phyloP scores from a whole-genome alignment of 2,113 vertebrate genomes.

The Onychostruthus taczanowskii region DNA sequence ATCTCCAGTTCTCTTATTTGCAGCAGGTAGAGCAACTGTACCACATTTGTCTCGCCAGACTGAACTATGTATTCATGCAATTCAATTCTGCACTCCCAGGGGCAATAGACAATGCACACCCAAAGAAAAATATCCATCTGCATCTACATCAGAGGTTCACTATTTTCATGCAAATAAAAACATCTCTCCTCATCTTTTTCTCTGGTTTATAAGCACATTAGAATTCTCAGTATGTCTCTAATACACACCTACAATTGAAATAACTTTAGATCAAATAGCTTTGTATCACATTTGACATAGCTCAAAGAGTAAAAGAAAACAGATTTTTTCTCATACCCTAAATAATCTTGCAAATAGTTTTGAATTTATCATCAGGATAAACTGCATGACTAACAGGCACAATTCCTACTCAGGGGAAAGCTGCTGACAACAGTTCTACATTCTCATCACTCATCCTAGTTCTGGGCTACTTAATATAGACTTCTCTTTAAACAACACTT shows the following conservation, averaged over 20 bases:
- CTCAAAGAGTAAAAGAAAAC: neutral
- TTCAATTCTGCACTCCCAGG: neutral
- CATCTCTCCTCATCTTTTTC: neutral
- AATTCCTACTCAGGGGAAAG: neutral
- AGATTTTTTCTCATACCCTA: neutral
- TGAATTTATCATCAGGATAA: conserved; percentile 29
- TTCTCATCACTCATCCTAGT: conserved; percentile 1
- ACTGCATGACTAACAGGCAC: neutral
- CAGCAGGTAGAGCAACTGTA: neutral
- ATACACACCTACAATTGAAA: neutral
- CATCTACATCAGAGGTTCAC: neutral
- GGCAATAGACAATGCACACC: neutral
- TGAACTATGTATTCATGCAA: neutral
- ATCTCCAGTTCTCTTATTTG: neutral
- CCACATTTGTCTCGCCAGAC: neutral
- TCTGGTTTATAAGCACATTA: neutral
- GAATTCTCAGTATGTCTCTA: neutral
- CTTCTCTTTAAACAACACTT: neutral
- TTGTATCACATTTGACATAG: neutral
- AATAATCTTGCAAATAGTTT: conserved; percentile 20
- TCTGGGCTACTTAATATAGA: neutral
- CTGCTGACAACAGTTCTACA: neutral
- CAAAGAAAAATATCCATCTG: neutral
- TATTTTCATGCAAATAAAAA: neutral
- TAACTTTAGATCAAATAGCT: neutral